Evolutionary conservation across 2,888 invertebrate species (phyloP).

Genomic region (Chaetoderma sp.): DNA sequence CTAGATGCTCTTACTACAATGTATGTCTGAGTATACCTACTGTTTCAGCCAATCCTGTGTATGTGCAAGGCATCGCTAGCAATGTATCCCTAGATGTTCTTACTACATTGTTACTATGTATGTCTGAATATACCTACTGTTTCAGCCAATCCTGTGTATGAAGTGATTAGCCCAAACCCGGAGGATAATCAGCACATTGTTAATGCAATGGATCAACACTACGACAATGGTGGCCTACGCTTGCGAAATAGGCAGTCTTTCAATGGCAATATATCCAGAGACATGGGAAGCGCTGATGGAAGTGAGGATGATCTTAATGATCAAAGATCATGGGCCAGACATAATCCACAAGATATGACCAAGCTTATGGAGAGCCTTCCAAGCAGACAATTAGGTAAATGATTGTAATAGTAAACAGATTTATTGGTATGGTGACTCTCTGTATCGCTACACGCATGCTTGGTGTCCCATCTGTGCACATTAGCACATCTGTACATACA

Average conservation of each 20-base stretch:
- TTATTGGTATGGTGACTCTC: too few species aligned
- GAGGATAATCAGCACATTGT: neutral
- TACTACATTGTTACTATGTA: too few species aligned
- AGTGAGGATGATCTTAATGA: too few species aligned
- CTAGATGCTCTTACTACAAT: too few species aligned
- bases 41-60: slow-evolving; percentile 3
- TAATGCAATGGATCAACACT: neutral
- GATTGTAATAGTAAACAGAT: neutral
- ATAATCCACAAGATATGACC: slow-evolving; percentile 38
- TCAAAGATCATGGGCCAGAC: slow-evolving; percentile 39
- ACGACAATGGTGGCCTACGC: neutral
- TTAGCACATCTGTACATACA: too few species aligned
- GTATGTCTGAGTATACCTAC: too few species aligned
- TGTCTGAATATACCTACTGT: too few species aligned
- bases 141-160: slow-evolving; percentile 7
- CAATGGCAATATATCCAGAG: neutral
- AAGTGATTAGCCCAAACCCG: neutral
- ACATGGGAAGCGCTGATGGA: too few species aligned
- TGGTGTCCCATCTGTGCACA: too few species aligned
- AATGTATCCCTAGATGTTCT: too few species aligned
- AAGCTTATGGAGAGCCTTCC: slow-evolving; percentile 49
- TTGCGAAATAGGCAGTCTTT: neutral
- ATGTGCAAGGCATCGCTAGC: slow-evolving; percentile 13
- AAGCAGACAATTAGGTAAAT: slow-evolving; percentile 47
- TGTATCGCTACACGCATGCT: too few species aligned